Conservation (phyloP, 2,113 vertebrate species). For the Thomomys bottae region DNA sequence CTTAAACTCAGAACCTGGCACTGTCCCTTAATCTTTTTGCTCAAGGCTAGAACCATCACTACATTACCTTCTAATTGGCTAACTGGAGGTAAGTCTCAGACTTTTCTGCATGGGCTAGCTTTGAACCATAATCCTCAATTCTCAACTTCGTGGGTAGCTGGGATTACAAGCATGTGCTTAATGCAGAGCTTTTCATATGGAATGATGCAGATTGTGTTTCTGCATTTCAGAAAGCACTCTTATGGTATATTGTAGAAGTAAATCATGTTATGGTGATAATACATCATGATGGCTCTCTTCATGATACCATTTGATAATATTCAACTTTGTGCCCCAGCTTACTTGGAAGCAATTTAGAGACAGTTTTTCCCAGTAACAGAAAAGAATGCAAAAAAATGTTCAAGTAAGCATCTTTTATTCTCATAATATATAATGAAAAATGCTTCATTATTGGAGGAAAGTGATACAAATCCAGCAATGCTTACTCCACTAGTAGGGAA, state of each 20-base stretch:
- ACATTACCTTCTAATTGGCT: too few relatives aligned
- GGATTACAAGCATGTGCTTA: too few relatives aligned
- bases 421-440: conserved; percentile 79
- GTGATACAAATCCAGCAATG: conserved; percentile 68
- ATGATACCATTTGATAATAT: background rate
- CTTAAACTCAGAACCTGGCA: too few relatives aligned
- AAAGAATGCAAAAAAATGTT: conserved; percentile 47
- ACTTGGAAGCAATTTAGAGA: background rate
- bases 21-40: too few relatives aligned
- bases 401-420: conserved; percentile 86
- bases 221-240: background rate
- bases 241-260: background rate
- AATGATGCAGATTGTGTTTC: background rate
- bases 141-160: too few relatives aligned
- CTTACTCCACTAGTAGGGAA: conserved; percentile 72
- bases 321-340: background rate
- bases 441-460: conserved; percentile 62
- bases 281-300: background rate
- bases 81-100: too few relatives aligned
- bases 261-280: background rate
- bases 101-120: too few relatives aligned
- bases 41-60: too few relatives aligned
- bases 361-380: background rate
- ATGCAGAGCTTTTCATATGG: too few relatives aligned
- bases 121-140: too few relatives aligned